Base-by-base conservation (phyloP, 2,797 vertebrate genomes). In the Mastacembelus armatus region DNA sequence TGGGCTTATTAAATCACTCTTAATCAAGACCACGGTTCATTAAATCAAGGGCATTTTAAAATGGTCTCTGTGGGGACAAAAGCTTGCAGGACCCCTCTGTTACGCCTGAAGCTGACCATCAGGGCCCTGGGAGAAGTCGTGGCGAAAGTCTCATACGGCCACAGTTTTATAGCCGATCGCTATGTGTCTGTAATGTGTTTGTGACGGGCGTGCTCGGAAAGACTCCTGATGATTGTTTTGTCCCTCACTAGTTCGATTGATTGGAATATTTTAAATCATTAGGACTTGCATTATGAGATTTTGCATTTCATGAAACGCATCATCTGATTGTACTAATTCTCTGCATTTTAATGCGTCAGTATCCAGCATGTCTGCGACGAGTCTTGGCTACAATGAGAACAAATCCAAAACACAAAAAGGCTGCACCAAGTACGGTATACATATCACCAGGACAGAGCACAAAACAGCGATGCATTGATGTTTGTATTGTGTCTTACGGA, bases 1-100 rank as follows among this genome's bases (percentile, higher is more conserved):
- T 74, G 30, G 71, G 66, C 75, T 88, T 85, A 86, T 90, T 88
- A 91, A 88, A 85, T 77, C 27, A 61, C 61, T 85, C 83, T 86
- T 89, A 90, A 91, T 92, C 86, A 87, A 85, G 81, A 86, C 79
- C 80, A 55, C 22, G 61, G 44, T 79, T 88, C 78, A 87, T 86
- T 89, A 86, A 89, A 90, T 83, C 74, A 80, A 75, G 75, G 64
- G 80, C 74, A 75, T 68, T 83, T 88, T 74, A 70, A 83, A 83
- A 66, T 18, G 9, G 63, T 57, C 74, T 74, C 54, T 38, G 58
- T 52, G 63, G 54, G 58, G 45, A 36, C n/a, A 47, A 71, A 77
- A 38, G 39, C 56, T 18, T 83, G 47, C 45, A 35, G 55, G 50
- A 77, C 42, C 66, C 52, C 30, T 78, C 56, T 55, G 66, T 83